Conservation (phyloP, 2,888 invertebrate species). For the Pterostichus madidus region DNA sequence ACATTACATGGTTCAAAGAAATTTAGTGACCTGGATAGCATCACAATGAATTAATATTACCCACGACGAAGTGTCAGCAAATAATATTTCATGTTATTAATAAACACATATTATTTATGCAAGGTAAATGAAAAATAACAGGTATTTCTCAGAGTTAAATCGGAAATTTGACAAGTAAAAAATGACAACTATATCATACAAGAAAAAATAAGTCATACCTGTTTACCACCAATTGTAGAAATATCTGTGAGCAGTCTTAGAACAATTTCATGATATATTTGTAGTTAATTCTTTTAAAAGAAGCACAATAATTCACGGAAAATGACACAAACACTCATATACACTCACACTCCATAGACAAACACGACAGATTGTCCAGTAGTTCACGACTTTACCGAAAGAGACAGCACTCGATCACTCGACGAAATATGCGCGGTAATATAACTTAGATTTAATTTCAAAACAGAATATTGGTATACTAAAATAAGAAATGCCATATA, state of each 20-base stretch:
- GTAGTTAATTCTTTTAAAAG: slow-evolving; percentile 40
- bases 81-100: not conserved
- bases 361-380: slow-evolving; percentile 51
- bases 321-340: slow-evolving; percentile 63
- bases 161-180: slow-evolving; percentile 47
- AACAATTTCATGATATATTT: slow-evolving; percentile 55
- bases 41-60: slow-evolving; percentile 1
- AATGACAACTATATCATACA: slow-evolving; percentile 8
- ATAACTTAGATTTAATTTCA: slow-evolving; percentile 21
- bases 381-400: not conserved
- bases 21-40: slow-evolving; percentile 21
- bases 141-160: slow-evolving; percentile 1
- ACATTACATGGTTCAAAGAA: not conserved
- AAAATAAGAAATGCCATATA: slow-evolving; percentile 1
- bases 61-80: not conserved
- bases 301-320: slow-evolving; percentile 58
- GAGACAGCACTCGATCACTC: slow-evolving; percentile 9
- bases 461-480: not conserved
- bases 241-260: not conserved
- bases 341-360: slow-evolving; percentile 59
- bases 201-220: slow-evolving; percentile 45
- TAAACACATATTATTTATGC: slow-evolving; percentile 1
- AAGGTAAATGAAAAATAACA: not conserved
- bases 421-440: not conserved
- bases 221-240: slow-evolving; percentile 23